phyloP scores from a whole-genome alignment of 2,888 invertebrate genomes.

The Hemaris fuciformis region DNA sequence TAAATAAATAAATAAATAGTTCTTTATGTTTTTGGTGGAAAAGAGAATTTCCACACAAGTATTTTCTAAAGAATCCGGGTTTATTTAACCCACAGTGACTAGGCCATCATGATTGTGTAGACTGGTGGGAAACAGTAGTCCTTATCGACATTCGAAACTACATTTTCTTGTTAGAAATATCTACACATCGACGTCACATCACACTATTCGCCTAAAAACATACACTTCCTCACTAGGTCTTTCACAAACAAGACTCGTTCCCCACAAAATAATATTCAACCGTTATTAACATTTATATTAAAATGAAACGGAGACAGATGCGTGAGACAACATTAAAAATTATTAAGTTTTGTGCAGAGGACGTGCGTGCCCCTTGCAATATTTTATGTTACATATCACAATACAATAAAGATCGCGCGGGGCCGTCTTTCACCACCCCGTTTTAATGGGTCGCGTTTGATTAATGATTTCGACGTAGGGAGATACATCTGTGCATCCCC shows the following conservation, averaged over 20 bases:
- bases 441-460: conserved; percentile 74
- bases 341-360: conserved; percentile 2
- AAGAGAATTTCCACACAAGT: too few species aligned
- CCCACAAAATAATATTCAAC: background rate
- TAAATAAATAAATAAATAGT: too few species aligned
- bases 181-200: too few species aligned
- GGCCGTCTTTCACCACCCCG: conserved; percentile 72
- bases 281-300: conserved; percentile 4
- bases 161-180: too few species aligned
- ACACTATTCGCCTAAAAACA: too few species aligned
- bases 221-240: background rate
- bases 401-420: conserved; percentile 62
- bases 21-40: too few species aligned
- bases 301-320: conserved; percentile 5
- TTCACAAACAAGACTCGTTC: background rate
- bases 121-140: too few species aligned
- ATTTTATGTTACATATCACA: conserved; percentile 51
- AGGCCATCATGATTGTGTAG: too few species aligned
- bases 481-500: conserved; percentile 24
- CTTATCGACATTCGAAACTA: too few species aligned
- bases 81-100: too few species aligned
- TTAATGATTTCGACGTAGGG: conserved; percentile 68
- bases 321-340: conserved; percentile 5
- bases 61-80: too few species aligned
- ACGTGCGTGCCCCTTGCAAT: conserved; percentile 35